Conservation (phyloP, 2,113 vertebrate genomes). For the Tachycineta bicolor region DNA sequence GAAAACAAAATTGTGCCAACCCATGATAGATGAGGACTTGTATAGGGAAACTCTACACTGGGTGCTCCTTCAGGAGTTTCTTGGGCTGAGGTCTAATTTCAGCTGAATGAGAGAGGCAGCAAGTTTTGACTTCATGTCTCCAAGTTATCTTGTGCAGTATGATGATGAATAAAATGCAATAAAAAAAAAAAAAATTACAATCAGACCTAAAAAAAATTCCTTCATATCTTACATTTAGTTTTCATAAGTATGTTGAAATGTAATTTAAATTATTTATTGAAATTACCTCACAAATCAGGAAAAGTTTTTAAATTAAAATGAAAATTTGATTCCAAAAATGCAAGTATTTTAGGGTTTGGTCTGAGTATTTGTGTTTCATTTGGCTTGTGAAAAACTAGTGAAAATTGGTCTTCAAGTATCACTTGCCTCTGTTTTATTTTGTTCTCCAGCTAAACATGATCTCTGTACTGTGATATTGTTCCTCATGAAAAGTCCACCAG, state of each 20-base stretch:
- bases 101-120: neutral
- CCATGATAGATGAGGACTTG: neutral
- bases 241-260: neutral
- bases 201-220: neutral
- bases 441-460: neutral
- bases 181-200: neutral
- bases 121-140: neutral
- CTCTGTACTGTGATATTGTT: neutral
- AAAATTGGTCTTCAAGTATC: neutral
- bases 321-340: neutral
- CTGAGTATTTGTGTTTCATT: neutral
- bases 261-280: neutral
- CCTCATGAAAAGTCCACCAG: neutral
- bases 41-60: neutral
- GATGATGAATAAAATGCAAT: neutral
- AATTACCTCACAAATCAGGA: neutral
- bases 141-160: neutral
- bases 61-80: neutral
- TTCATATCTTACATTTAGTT: neutral
- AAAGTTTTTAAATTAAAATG: neutral
- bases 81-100: neutral
- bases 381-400: neutral
- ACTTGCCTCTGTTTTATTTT: neutral
- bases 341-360: neutral
- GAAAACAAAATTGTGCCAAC: too few relatives aligned